Percentiles rank a stretch among this genome's conserved stretches.
These are phyloP conservation scores for Emberiza fucata DNA, from an alignment of 2,113 vertebrate species.

Conservation along the genomic window DNA sequence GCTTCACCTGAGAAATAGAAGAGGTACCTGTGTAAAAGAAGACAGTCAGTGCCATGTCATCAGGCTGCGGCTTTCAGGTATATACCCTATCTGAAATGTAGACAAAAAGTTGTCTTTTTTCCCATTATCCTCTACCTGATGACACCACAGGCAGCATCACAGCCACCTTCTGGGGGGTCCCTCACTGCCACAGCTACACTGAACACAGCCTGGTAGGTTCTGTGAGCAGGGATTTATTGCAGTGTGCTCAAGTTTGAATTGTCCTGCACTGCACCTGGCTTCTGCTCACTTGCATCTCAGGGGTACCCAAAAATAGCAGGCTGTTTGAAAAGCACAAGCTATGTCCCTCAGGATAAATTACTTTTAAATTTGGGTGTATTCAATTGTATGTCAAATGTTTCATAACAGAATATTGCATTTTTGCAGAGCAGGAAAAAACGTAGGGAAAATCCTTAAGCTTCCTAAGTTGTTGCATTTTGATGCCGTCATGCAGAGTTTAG, in stretches of 20 bases:
- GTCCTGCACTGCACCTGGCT: neutral
- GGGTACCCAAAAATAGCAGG: neutral
- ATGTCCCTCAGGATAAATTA: neutral
- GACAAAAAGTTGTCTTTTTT: neutral
- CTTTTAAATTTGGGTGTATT: neutral
- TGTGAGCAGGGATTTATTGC: neutral
- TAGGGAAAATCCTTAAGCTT: neutral
- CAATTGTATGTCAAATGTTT: neutral
- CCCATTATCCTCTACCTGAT: neutral
- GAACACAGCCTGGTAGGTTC: accelerated
- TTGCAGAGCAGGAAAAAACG: neutral
- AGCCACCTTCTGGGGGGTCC: neutral
- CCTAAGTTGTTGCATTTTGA: neutral
- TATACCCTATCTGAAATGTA: neutral
- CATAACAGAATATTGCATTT: neutral
- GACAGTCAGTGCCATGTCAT: neutral
- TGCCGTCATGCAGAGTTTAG: neutral
- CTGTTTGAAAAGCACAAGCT: neutral
- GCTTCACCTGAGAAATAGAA: neutral
- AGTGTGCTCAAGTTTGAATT: neutral
- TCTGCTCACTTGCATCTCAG: neutral
- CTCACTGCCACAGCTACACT: accelerated
- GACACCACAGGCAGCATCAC: neutral
- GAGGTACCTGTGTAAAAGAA: neutral
- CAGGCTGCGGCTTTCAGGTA: neutral